Evolutionary conservation across 2,888 invertebrate species (phyloP).

Genomic region (Strigamia crassipes): DNA sequence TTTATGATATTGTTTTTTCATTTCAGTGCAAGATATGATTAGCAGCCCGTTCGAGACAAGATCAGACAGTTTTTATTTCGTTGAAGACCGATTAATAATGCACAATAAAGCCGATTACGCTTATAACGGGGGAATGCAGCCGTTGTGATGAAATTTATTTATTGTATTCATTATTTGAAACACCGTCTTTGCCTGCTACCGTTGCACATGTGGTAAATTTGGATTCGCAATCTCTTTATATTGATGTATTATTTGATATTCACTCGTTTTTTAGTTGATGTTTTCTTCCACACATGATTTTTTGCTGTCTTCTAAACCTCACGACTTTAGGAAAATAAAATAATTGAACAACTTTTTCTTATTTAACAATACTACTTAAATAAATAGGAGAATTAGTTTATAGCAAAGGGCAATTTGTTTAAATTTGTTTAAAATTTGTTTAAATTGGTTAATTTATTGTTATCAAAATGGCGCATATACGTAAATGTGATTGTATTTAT

Average conservation of each 20-base stretch:
- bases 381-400: background rate
- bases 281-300: background rate
- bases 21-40: conserved; percentile 95
- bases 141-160: conserved; percentile 21
- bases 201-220: background rate
- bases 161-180: conserved; percentile 10
- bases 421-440: too few species aligned
- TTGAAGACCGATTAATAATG: conserved; percentile 95
- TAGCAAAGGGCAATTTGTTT: too few species aligned
- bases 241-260: background rate
- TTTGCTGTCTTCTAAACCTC: background rate
- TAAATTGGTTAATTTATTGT: too few species aligned
- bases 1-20: conserved; percentile 45
- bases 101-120: conserved; percentile 99
- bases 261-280: background rate
- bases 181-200: conserved; percentile 12
- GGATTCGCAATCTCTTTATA: background rate
- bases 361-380: background rate
- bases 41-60: conserved; percentile 93
- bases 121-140: conserved; percentile 71
- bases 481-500: too few species aligned
- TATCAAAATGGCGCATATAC: too few species aligned
- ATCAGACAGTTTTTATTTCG: conserved; percentile 99
- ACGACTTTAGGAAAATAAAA: background rate
- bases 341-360: background rate